These are phyloP conservation scores for Tretioscincus oriximinensis DNA, from an alignment of 2,113 vertebrate species.

Conservation along the genomic window DNA sequence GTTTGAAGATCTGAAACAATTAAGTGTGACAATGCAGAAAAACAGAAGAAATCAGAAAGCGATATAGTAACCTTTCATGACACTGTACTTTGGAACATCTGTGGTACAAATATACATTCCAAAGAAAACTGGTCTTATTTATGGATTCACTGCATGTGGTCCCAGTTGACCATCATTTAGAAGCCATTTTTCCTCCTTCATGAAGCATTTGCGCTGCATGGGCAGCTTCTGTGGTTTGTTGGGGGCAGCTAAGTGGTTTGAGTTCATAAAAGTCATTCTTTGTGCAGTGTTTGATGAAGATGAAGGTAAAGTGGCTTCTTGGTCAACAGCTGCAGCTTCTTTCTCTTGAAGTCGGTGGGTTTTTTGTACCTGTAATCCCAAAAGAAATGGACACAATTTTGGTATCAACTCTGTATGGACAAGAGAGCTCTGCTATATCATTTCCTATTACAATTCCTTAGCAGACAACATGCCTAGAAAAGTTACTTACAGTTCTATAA, in stretches of 20 bases:
- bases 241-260: conserved; percentile 22
- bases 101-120: conserved; percentile 56
- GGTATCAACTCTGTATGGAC: too few species aligned
- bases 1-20: too few species aligned
- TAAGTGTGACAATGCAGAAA: too few species aligned
- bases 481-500: conserved; percentile 94
- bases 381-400: neutral
- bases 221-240: conserved; percentile 50
- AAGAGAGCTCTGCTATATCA: too few species aligned
- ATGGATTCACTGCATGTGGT: conserved; percentile 55
- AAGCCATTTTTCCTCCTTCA: conserved; percentile 33
- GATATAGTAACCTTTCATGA: too few species aligned
- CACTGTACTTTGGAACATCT: conserved; percentile 49
- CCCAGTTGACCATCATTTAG: conserved; percentile 39
- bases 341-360: conserved; percentile 98
- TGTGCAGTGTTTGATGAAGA: conserved; percentile 94
- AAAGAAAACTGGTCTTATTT: conserved; percentile 50
- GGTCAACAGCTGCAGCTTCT: conserved; percentile 95
- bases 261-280: conserved; percentile 81
- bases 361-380: conserved; percentile 92
- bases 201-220: conserved; percentile 52
- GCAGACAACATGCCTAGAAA: neutral
- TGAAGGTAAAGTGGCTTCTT: conserved; percentile 99
- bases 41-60: too few species aligned
- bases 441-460: too few species aligned